phyloP scores from a whole-genome alignment of 2,113 vertebrate genomes.

The Synchiropus splendidus region DNA sequence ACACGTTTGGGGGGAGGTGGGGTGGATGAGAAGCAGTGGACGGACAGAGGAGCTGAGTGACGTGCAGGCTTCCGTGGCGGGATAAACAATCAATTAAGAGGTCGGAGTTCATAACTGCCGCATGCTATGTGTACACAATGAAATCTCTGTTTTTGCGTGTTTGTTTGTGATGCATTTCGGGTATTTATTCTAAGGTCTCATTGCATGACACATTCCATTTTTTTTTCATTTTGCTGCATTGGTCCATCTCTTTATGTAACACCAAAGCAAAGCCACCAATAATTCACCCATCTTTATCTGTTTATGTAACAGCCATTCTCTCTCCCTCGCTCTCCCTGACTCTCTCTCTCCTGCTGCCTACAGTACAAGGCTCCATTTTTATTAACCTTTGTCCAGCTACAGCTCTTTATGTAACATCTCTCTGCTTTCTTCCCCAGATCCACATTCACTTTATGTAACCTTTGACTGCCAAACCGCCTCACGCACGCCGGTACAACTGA shows the following conservation, averaged over 20 bases:
- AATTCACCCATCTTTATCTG: slow-evolving; percentile 55
- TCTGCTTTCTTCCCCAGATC: slow-evolving; percentile 45
- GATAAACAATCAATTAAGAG: slow-evolving; percentile 25
- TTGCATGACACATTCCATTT: slow-evolving; percentile 4
- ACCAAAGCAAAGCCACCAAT: slow-evolving; percentile 48
- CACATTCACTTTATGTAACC: slow-evolving; percentile 59
- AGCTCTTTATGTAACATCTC: slow-evolving; percentile 64
- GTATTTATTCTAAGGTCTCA: neutral
- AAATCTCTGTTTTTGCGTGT: neutral
- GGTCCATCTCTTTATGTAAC: slow-evolving; percentile 56
- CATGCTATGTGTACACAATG: no score
- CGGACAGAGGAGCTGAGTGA: slow-evolving; percentile 18
- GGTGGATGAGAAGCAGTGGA: slow-evolving; percentile 9
- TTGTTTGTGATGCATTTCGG: neutral
- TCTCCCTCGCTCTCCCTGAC: slow-evolving; percentile 9
- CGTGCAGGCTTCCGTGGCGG: slow-evolving; percentile 6
- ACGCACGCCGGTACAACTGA: slow-evolving; percentile 12
- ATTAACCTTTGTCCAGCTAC: slow-evolving; percentile 65
- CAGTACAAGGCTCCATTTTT: slow-evolving; percentile 56
- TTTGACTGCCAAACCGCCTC: slow-evolving; percentile 33
- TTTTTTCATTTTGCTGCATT: slow-evolving; percentile 23
- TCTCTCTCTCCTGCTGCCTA: slow-evolving; percentile 37
- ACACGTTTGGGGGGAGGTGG: slow-evolving; percentile 2
- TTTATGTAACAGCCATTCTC: slow-evolving; percentile 63
- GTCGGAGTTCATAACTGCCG: no score